Evolutionary conservation across 1,140 invertebrate species (phyloP).

Genomic region (Littorina saxatilis): DNA sequence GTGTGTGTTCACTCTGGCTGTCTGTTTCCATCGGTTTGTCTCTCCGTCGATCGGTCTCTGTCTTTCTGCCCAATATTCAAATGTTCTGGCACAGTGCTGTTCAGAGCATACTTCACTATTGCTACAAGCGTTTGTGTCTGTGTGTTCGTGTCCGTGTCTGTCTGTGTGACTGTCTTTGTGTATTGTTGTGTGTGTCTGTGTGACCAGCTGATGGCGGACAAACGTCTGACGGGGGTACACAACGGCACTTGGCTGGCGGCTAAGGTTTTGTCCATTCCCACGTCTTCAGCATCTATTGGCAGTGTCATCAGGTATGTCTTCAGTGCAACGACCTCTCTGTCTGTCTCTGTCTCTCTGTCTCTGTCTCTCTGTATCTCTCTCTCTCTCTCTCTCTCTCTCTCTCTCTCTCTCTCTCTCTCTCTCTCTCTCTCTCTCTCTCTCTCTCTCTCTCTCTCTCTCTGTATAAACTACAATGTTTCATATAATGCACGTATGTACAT

Average conservation of each 20-base stretch:
- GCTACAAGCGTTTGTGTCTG: neutral
- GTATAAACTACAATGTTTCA: too few relatives aligned
- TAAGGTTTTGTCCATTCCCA: too few relatives aligned
- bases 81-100: too few relatives aligned
- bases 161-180: neutral
- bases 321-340: neutral
- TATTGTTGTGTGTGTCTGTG: neutral
- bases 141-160: neutral
- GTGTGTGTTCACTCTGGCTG: too few relatives aligned
- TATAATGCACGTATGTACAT: too few relatives aligned
- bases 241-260: too few relatives aligned
- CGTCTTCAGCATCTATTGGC: neutral
- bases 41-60: too few relatives aligned
- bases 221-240: too few relatives aligned
- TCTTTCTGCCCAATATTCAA: too few relatives aligned
- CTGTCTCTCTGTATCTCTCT: too few relatives aligned
- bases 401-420: neutral
- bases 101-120: neutral
- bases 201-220: neutral
- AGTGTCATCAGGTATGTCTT: neutral
- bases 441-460: slow-evolving; percentile 9
- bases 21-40: too few relatives aligned
- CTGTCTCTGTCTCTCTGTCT: too few relatives aligned
- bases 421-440: neutral
- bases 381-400: neutral